These are phyloP conservation scores for Lepidochitona cinerea DNA, from an alignment of 2,888 invertebrate genomes.

Conservation along the genomic window DNA sequence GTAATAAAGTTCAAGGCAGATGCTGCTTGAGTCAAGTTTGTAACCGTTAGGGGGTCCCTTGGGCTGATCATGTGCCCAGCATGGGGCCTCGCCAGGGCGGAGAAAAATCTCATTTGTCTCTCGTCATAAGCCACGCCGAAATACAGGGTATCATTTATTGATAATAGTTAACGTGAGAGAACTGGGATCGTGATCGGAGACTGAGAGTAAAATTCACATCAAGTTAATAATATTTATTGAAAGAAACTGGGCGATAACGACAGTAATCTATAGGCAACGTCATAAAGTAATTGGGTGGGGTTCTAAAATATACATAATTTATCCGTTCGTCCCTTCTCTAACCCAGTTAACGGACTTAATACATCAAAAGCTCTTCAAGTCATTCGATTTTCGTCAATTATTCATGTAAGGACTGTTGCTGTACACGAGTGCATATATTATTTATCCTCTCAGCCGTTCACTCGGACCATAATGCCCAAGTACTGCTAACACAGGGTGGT, in stretches of 20 bases:
- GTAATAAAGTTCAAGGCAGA: too few relatives aligned
- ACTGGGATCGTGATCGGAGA: not conserved
- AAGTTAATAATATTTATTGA: conserved; percentile 5
- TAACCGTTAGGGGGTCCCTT: too few relatives aligned
- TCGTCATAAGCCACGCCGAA: not conserved
- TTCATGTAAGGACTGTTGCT: not conserved
- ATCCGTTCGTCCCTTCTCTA: conserved; percentile 43
- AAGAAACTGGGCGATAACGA: not conserved
- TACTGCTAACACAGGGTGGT: too few relatives aligned
- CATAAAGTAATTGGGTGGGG: conserved; percentile 59
- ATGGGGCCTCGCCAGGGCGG: not conserved
- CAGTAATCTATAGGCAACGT: conserved; percentile 50
- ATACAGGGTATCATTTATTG: not conserved
- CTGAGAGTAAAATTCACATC: not conserved
- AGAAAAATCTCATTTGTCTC: not conserved
- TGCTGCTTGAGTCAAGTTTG: too few relatives aligned
- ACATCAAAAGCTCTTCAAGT: conserved; percentile 9
- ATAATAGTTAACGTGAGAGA: not conserved
- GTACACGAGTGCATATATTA: not conserved
- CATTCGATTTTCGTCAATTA: conserved; percentile 7
- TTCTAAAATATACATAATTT: conserved; percentile 57
- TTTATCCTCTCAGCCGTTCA: not conserved
- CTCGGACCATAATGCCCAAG: conserved; percentile 5
- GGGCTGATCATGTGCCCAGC: too few relatives aligned
- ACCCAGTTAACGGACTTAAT: conserved; percentile 50